Conservation (phyloP, 2,797 vertebrate species). For the Sebastiscus tertius region DNA sequence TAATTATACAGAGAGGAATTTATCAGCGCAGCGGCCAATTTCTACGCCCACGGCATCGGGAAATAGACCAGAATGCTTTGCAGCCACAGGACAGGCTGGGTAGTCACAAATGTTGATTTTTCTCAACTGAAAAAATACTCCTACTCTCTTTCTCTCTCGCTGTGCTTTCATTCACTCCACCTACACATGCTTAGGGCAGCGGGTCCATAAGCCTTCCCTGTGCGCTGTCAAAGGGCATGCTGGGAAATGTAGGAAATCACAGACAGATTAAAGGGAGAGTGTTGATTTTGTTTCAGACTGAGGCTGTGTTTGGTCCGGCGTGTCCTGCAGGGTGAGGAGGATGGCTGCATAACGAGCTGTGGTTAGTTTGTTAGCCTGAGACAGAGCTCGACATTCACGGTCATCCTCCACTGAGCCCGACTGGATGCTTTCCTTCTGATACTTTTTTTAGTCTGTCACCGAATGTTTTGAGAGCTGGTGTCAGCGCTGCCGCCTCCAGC, state of each 20-base stretch:
- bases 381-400: slow-evolving; percentile 40
- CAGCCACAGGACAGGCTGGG: not conserved
- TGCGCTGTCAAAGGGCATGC: slow-evolving; percentile 4
- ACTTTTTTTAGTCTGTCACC: not conserved
- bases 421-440: not conserved
- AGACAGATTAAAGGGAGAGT: not conserved
- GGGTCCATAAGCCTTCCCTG: not conserved
- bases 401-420: slow-evolving; percentile 18
- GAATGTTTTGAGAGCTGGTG: slow-evolving; percentile 4
- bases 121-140: slow-evolving; percentile 5
- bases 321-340: not conserved
- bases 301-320: not conserved
- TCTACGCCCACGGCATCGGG: slow-evolving; percentile 28
- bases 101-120: not conserved
- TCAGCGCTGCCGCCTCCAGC: slow-evolving; percentile 5
- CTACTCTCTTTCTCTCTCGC: not conserved
- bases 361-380: slow-evolving; percentile 48
- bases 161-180: slow-evolving; percentile 26
- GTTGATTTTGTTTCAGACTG: not conserved
- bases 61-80: slow-evolving; percentile 48
- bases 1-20: slow-evolving; percentile 10
- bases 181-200: slow-evolving; percentile 13
- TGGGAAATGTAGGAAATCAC: slow-evolving; percentile 27
- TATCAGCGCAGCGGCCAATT: slow-evolving; percentile 4
- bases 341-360: slow-evolving; percentile 30